These are phyloP conservation scores for Mycalesis mineus DNA, from an alignment of 2,888 invertebrate genomes.

Conservation along the genomic window DNA sequence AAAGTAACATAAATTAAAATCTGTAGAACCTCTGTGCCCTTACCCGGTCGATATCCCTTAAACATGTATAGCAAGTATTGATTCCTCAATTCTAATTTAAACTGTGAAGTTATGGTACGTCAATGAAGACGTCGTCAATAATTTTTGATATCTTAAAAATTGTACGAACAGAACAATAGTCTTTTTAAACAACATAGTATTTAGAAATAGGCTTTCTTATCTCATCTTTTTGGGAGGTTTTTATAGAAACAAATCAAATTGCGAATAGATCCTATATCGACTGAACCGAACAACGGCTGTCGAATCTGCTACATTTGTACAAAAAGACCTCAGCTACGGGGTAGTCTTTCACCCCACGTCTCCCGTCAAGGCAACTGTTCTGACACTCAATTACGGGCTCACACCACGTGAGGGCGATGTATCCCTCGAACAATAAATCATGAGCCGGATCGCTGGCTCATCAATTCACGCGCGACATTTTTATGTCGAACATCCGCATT, in stretches of 20 bases:
- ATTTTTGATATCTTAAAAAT: too few species aligned
- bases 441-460: background rate
- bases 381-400: slow-evolving; percentile 1
- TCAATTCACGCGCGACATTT: background rate
- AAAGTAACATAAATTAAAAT: too few species aligned
- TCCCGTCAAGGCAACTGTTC: background rate
- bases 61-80: too few species aligned
- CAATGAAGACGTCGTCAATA: too few species aligned
- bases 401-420: background rate
- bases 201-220: background rate
- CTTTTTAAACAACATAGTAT: background rate
- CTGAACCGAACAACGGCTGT: background rate
- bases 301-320: background rate
- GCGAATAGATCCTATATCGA: background rate
- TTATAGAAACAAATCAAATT: background rate
- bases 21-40: background rate
- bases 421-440: background rate
- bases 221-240: too few species aligned
- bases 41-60: too few species aligned
- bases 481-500: background rate
- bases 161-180: too few species aligned
- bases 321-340: too few species aligned
- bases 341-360: background rate
- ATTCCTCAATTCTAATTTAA: too few species aligned
- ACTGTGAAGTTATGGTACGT: too few species aligned